Evolutionary conservation across 2,888 invertebrate genomes (phyloP), one percentile per base, ranked within the genome.

Genomic region (Lepetodrilus schrolli): DNA sequence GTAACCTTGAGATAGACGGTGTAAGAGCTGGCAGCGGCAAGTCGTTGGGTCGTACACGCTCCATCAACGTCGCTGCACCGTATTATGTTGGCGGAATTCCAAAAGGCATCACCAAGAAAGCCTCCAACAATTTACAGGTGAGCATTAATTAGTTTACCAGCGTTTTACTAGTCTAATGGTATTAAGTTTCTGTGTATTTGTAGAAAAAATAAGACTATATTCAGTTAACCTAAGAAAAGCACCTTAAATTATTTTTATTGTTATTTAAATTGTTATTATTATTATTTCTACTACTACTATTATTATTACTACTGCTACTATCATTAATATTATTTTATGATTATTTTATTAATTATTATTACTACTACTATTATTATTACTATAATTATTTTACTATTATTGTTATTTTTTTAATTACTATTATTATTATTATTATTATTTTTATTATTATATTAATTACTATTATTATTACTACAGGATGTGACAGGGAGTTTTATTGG

Each of bases 81-180:
- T 96, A 93, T 89, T 92, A 96, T 69, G 97, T 98, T 23, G 97
- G 97, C 0, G 89, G 96, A n/a, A 72, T 78, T 68, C 91, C 92
- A 13, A 91, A 92, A 10, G 92, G 92, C 1, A 88, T 89, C 10
- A 88, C 88, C 38, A 91, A 90, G 36, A 74, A 71, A 47, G 92
- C 93, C 1, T 83, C 84, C 68, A 80, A 79, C 8, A 91, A 91
- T 76, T 75, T 91, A 4, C 85, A 86, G 80, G 91, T 91, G 83
- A 80, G 84, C 76, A 66, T 3, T 68, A 13, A 10, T 70, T 68
- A 26, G 38, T 20, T 37, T n/a, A n/a, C n/a, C 4, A 1, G 37
- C 3, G 4, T 37, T 48, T 38, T 17, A 23, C 13, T 72, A n/a
- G 5, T 49, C 30, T 8, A n/a, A 69, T 4, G 7, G n/a, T n/a